These are phyloP conservation scores for Meteorus cinctellus DNA, from an alignment of 2,888 invertebrate species.

Conservation along the genomic window DNA sequence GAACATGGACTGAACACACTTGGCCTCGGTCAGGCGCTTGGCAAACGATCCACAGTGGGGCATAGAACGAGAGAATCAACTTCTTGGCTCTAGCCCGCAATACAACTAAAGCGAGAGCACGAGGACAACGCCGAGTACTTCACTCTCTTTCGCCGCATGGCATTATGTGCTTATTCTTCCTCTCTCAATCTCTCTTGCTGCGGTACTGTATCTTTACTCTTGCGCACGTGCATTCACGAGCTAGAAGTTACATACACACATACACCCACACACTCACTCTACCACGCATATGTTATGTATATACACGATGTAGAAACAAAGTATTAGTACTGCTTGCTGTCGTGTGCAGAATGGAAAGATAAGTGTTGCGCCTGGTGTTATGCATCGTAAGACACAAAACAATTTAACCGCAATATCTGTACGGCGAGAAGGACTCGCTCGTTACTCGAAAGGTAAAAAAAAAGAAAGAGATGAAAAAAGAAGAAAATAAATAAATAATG, in stretches of 20 bases:
- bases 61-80: neutral
- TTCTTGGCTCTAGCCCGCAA: neutral
- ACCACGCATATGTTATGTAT: slow-evolving; percentile 12
- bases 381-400: slow-evolving; percentile 52
- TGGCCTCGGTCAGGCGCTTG: slow-evolving; percentile 31
- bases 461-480: neutral
- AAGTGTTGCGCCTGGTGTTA: slow-evolving; percentile 44
- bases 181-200: neutral
- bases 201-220: neutral
- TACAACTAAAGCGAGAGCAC: slow-evolving; percentile 8
- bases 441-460: slow-evolving; percentile 22
- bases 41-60: neutral
- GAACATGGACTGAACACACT: slow-evolving; percentile 32
- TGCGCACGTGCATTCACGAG: slow-evolving; percentile 15
- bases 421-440: slow-evolving; percentile 43
- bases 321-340: slow-evolving; percentile 39
- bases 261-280: too few relatives aligned
- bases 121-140: slow-evolving; percentile 1
- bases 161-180: slow-evolving; percentile 20
- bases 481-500: too few relatives aligned
- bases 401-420: slow-evolving; percentile 53
- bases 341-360: slow-evolving; percentile 36
- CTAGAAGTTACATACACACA: neutral
- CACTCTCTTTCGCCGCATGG: slow-evolving; percentile 21
- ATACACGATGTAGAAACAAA: slow-evolving; percentile 13